phyloP scores from a whole-genome alignment of 2,113 vertebrate species.

The Mola mola region DNA sequence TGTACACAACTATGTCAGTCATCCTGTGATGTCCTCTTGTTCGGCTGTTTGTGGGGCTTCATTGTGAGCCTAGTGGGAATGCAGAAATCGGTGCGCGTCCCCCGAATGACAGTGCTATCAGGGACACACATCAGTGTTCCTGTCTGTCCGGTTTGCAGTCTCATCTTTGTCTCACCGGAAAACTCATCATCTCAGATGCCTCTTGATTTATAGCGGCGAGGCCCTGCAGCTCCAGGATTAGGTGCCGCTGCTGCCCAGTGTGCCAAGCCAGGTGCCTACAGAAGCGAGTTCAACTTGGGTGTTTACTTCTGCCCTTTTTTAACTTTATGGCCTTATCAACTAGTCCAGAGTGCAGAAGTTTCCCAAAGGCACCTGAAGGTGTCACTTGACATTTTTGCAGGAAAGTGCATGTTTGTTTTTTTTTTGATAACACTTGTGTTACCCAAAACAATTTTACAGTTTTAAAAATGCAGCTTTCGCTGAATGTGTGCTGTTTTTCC shows the following conservation, averaged over 20 bases:
- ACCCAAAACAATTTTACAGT: no score
- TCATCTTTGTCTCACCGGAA: constrained; percentile 41
- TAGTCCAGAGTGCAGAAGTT: constrained; percentile 13
- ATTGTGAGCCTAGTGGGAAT: constrained; percentile 72
- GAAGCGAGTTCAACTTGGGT: no score
- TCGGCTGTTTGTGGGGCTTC: constrained; percentile 59
- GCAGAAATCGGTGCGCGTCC: constrained; percentile 28
- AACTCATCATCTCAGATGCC: constrained; percentile 57
- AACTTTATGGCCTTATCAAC: constrained; percentile 35
- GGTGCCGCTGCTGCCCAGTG: constrained; percentile 44
- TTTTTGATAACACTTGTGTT: constrained; percentile 1
- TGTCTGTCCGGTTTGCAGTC: constrained; percentile 47
- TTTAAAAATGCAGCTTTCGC: no score
- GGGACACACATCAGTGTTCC: constrained; percentile 61
- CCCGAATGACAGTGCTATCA: constrained; percentile 41
- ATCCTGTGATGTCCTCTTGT: constrained; percentile 67
- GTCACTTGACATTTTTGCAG: constrained; percentile 3
- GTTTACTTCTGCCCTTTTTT: constrained; percentile 53
- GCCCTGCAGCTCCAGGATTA: constrained; percentile 57
- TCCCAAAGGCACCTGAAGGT: neutral
- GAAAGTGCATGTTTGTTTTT: neutral
- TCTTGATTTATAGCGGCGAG: constrained; percentile 67
- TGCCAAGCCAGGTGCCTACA: constrained; percentile 33
- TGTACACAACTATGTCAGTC: constrained; percentile 74
- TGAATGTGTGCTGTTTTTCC: no score